A percentile compares a stretch with the other conserved stretches of the same genome.
These are phyloP conservation scores for Thymallus thymallus DNA, from an alignment of 2,113 vertebrate genomes.

Conservation along the genomic window DNA sequence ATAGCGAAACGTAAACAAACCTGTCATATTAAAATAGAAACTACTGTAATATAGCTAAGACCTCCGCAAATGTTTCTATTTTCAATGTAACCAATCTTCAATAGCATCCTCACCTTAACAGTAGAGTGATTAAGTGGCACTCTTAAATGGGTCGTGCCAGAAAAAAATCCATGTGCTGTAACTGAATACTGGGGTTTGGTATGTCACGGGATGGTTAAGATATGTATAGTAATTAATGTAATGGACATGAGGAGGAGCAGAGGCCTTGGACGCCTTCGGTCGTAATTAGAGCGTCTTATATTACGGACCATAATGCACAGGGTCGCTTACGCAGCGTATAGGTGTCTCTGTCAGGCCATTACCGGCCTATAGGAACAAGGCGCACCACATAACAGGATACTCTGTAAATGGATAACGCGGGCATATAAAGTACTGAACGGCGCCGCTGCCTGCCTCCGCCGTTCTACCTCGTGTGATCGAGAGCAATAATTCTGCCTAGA, in stretches of 20 bases:
- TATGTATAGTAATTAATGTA: conserved; percentile 75
- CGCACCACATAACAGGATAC: conserved; percentile 40
- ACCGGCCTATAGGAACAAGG: conserved; percentile 56
- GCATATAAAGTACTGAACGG: neutral
- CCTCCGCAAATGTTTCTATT: conserved; percentile 13
- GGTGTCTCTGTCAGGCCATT: conserved; percentile 45
- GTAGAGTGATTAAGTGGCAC: conserved; percentile 27
- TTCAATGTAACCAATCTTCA: conserved; percentile 60
- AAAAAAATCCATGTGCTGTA: conserved; percentile 49
- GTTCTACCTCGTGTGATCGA: neutral
- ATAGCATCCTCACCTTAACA: conserved; percentile 11
- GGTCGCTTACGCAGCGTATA: conserved; percentile 40
- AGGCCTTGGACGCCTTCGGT: conserved; percentile 32
- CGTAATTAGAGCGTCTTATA: conserved; percentile 69
- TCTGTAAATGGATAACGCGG: conserved; percentile 66
- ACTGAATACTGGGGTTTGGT: conserved; percentile 49
- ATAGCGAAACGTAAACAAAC: conserved; percentile 60
- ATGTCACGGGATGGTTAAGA: conserved; percentile 44
- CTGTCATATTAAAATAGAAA: conserved; percentile 13
- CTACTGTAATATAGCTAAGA: conserved; percentile 44
- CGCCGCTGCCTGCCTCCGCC: neutral
- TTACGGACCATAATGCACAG: conserved; percentile 65
- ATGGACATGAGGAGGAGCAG: conserved; percentile 63
- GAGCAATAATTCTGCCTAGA: conserved; percentile 65
- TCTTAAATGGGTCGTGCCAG: conserved; percentile 44